Evolutionary conservation across 2,797 vertebrate species (phyloP).

Genomic region (Cephalopachus bancanus): DNA sequence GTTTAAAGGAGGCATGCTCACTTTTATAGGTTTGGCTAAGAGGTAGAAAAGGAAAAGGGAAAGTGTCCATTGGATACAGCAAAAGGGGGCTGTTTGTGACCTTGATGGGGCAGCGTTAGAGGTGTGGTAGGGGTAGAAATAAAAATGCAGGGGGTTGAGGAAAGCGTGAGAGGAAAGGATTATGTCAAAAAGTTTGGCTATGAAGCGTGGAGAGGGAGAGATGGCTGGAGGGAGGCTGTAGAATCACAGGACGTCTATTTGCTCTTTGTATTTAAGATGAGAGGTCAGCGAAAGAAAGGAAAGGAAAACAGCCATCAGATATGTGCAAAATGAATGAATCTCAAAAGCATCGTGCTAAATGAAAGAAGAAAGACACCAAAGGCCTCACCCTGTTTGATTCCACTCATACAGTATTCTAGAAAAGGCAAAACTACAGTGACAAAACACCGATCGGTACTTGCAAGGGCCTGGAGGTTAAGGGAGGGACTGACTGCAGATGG

Average conservation of each 20-base stretch:
- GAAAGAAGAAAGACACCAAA: background rate
- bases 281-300: background rate
- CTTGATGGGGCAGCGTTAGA: background rate
- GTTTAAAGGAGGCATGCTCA: background rate
- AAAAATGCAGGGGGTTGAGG: background rate
- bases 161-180: background rate
- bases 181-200: background rate
- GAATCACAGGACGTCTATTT: background rate
- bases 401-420: background rate
- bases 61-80: background rate
- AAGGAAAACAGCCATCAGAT: background rate
- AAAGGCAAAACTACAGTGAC: background rate
- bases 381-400: background rate
- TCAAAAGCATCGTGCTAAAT: background rate
- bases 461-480: background rate
- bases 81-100: background rate
- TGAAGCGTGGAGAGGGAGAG: background rate
- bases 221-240: background rate
- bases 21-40: background rate
- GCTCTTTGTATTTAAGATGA: constrained; percentile 14
- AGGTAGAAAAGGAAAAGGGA: background rate
- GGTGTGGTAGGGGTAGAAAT: background rate
- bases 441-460: background rate
- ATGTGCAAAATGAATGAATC: background rate
- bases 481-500: background rate